Percentiles rank a stretch among this genome's conserved stretches.
Conservation (phyloP, 2,797 vertebrate genomes). For the Loriculus beryllinus region DNA sequence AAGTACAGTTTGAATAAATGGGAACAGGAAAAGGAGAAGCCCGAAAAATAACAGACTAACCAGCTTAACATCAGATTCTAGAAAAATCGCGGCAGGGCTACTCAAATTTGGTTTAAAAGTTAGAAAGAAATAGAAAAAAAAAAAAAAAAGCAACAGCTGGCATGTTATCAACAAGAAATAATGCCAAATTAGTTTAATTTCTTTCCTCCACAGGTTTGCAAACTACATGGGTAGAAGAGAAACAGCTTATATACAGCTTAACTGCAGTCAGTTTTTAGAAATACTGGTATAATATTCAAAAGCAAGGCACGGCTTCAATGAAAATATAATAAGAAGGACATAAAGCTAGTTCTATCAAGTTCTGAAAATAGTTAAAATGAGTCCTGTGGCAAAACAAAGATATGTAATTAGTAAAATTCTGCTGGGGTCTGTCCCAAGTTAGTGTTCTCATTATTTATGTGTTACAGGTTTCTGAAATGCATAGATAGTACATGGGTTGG, state of each 20-base stretch:
- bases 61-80: not conserved
- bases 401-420: not conserved
- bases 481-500: not conserved
- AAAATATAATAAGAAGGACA: not conserved
- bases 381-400: not conserved
- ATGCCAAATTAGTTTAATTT: not conserved
- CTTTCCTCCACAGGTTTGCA: not conserved
- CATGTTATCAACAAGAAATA: not conserved
- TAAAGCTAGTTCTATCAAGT: not conserved
- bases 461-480: not conserved
- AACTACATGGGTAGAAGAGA: not conserved
- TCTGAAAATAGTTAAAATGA: not conserved
- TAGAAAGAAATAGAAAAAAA: not conserved
- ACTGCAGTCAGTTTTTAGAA: not conserved
- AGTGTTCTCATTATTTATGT: not conserved
- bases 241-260: not conserved
- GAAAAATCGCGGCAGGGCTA: not conserved
- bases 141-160: not conserved
- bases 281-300: not conserved
- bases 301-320: not conserved
- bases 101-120: not conserved
- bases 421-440: fast-evolving
- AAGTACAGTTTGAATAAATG: not conserved
- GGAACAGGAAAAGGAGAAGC: not conserved
- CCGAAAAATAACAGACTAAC: not conserved